Evolutionary conservation across 2,888 invertebrate species (phyloP).

Genomic region (Nymphalis urticae): DNA sequence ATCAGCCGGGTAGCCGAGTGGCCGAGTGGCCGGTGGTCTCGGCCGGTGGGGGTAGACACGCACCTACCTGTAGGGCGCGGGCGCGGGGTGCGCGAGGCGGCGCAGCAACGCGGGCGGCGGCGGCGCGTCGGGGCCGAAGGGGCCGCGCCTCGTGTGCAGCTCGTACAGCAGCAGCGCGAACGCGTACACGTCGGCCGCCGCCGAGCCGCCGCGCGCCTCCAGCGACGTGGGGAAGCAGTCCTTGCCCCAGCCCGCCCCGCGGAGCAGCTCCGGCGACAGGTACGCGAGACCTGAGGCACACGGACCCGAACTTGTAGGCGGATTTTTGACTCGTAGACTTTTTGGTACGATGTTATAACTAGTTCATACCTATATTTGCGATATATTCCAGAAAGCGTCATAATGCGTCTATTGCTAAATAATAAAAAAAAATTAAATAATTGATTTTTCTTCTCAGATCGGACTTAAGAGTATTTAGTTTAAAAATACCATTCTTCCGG

Average conservation of each 20-base stretch:
- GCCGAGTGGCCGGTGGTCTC: no score
- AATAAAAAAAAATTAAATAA: no score
- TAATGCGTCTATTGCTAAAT: no score
- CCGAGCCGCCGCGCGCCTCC: constrained; percentile 80
- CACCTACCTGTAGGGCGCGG: constrained; percentile 83
- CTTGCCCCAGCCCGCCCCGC: constrained; percentile 72
- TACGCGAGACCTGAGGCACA: constrained; percentile 85
- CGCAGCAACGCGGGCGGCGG: constrained; percentile 84
- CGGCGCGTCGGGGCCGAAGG: constrained; percentile 88
- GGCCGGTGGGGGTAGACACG: constrained; percentile 42
- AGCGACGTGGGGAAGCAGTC: constrained; percentile 52
- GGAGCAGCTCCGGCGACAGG: constrained; percentile 89
- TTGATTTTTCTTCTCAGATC: no score
- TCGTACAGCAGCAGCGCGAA: constrained; percentile 95
- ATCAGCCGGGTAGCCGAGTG: no score
- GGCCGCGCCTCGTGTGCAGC: constrained; percentile 91
- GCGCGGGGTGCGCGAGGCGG: constrained; percentile 78
- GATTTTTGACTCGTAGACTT: not conserved
- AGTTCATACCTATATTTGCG: no score
- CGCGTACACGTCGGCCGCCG: constrained; percentile 92
- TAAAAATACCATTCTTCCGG: no score
- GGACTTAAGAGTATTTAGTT: no score
- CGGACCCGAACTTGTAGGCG: not conserved
- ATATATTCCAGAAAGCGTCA: no score
- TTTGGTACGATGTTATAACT: no score